phyloP scores from a whole-genome alignment of 2,888 invertebrate species.

The Pachycephus smyrnensis region DNA sequence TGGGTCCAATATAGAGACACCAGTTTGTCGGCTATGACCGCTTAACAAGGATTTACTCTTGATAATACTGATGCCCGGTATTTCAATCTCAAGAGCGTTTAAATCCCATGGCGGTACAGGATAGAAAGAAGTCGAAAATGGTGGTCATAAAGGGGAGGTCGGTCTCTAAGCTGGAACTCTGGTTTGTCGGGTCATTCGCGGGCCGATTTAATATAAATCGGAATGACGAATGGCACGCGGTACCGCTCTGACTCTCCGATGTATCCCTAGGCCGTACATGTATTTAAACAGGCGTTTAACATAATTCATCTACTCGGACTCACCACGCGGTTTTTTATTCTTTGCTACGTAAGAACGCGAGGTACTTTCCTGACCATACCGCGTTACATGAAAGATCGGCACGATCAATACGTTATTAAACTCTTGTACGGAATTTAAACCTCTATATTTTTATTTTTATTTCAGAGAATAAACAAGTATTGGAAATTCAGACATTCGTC shows the following conservation, averaged over 20 bases:
- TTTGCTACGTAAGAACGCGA: background rate
- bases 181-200: constrained; percentile 52
- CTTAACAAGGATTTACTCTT: background rate
- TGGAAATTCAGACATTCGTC: background rate
- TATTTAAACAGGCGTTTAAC: constrained; percentile 65
- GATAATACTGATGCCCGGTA: constrained; percentile 5
- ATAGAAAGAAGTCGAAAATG: constrained; percentile 5
- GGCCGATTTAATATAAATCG: constrained; percentile 63
- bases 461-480: background rate
- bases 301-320: constrained; percentile 59
- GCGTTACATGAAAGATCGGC: constrained; percentile 1
- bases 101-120: background rate
- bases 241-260: constrained; percentile 53
- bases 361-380: background rate
- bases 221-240: constrained; percentile 62
- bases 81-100: constrained; percentile 14
- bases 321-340: constrained; percentile 2
- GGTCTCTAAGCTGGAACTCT: constrained; percentile 13
- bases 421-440: background rate
- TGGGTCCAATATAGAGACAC: background rate
- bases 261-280: constrained; percentile 61
- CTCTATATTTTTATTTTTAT: background rate
- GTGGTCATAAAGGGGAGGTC: constrained; percentile 7
- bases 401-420: background rate
- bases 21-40: background rate